Evolutionary conservation across 1,140 invertebrate genomes (phyloP).

Genomic region (Drosophila pachea): DNA sequence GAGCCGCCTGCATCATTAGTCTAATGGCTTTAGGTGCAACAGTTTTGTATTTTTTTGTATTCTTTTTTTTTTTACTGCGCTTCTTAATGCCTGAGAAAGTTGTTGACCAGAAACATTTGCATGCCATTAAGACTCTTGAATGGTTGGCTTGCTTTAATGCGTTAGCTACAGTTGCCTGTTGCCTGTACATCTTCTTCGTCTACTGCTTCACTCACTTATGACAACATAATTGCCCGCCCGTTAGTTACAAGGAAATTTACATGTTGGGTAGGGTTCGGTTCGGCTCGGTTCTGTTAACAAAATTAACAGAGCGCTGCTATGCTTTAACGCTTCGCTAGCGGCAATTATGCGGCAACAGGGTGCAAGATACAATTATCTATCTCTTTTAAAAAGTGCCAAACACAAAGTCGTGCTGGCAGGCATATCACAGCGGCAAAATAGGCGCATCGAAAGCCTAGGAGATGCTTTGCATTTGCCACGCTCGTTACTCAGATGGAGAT

Average conservation of each 20-base stretch:
- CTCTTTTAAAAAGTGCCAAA: background rate
- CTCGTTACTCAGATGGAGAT: constrained; percentile 45
- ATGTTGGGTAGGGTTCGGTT: constrained; percentile 15
- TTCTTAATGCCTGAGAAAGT: constrained; percentile 58
- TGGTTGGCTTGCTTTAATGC: constrained; percentile 58
- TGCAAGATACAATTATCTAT: constrained; percentile 28
- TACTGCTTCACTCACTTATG: constrained; percentile 46
- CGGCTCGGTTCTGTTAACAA: constrained; percentile 13
- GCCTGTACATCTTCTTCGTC: constrained; percentile 7
- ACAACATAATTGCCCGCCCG: constrained; percentile 54
- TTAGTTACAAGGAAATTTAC: constrained; percentile 43
- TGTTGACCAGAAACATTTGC: constrained; percentile 49
- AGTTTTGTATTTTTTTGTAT: constrained; percentile 13
- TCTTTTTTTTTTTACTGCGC: constrained; percentile 10
- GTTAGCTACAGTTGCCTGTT: constrained; percentile 2
- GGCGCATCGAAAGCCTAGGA: constrained; percentile 57
- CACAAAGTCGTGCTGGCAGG: constrained; percentile 35
- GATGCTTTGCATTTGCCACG: constrained; percentile 55
- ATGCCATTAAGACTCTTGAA: constrained; percentile 52
- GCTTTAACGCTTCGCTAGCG: constrained; percentile 61
- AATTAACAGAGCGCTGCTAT: constrained; percentile 61
- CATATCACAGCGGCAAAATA: constrained; percentile 21
- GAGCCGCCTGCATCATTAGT: constrained; percentile 38
- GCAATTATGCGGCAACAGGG: constrained; percentile 56
- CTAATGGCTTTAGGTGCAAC: constrained; percentile 42